These are phyloP conservation scores for Nerophis ophidion DNA, from an alignment of 2,113 vertebrate genomes.

Conservation along the genomic window DNA sequence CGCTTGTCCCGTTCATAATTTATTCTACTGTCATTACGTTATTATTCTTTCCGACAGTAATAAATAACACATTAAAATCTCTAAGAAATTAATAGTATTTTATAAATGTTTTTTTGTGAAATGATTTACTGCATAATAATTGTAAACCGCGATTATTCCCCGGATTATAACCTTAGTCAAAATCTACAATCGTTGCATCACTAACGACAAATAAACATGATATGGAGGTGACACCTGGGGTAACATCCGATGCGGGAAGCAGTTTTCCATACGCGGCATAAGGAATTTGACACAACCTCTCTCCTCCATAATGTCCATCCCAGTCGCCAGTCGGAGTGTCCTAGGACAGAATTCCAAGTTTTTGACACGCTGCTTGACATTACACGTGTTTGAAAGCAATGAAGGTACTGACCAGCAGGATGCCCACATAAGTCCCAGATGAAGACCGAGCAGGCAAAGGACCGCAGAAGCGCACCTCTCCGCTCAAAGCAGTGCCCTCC, in stretches of 20 bases:
- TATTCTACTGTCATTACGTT: too few relatives aligned
- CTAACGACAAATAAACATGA: background rate
- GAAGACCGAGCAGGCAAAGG: constrained; percentile 42
- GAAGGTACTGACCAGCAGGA: constrained; percentile 63
- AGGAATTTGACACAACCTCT: constrained; percentile 64
- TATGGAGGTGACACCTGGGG: constrained; percentile 49
- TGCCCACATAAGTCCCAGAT: constrained; percentile 46
- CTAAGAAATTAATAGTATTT: too few relatives aligned
- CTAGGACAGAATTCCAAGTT: constrained; percentile 36
- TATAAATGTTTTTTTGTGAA: too few relatives aligned
- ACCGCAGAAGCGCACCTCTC: constrained; percentile 65
- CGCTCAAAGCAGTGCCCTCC: constrained; percentile 29
- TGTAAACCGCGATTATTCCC: too few relatives aligned
- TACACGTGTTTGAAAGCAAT: background rate
- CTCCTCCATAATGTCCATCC: constrained; percentile 60
- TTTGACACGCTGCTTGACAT: background rate
- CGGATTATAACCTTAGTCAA: too few relatives aligned
- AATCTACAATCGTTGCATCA: too few relatives aligned
- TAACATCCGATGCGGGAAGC: constrained; percentile 56
- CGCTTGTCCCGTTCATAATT: too few relatives aligned
- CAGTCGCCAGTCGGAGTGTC: constrained; percentile 65
- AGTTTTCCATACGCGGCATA: constrained; percentile 53
- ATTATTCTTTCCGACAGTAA: too few relatives aligned
- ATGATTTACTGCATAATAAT: too few relatives aligned
- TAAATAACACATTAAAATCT: too few relatives aligned